Evolutionary conservation across 2,888 invertebrate genomes (phyloP).

Genomic region (Chromoteleia sp.): DNA sequence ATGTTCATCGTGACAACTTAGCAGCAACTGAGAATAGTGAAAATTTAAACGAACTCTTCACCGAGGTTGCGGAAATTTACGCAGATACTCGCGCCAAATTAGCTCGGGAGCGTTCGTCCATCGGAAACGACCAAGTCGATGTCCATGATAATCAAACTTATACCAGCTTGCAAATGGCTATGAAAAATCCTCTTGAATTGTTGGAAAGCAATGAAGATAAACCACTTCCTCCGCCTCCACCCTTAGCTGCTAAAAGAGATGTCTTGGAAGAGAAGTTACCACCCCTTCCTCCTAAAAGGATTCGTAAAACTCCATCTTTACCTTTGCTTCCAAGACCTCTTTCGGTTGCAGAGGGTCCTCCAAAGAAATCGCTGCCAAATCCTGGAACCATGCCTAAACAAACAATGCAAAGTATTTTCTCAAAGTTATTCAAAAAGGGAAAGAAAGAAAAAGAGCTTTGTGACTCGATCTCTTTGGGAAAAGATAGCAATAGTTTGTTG

Average conservation of each 20-base stretch:
- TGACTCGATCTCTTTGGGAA: slow-evolving; percentile 54
- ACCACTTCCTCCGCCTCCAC: slow-evolving; percentile 72
- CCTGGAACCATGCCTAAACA: slow-evolving; percentile 86
- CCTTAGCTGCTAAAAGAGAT: slow-evolving; percentile 84
- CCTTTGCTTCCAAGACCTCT: slow-evolving; percentile 79
- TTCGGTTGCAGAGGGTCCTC: slow-evolving; percentile 82
- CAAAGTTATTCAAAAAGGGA: slow-evolving; percentile 87
- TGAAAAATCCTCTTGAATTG: slow-evolving; percentile 91
- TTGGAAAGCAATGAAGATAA: slow-evolving; percentile 87
- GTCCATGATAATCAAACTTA: slow-evolving; percentile 93
- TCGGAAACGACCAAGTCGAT: slow-evolving; percentile 84
- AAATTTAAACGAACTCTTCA: slow-evolving; percentile 63
- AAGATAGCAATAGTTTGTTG: slow-evolving; percentile 59
- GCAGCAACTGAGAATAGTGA: slow-evolving; percentile 51
- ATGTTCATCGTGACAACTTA: neutral
- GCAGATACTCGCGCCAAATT: slow-evolving; percentile 89
- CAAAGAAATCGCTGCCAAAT: slow-evolving; percentile 86
- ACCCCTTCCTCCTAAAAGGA: slow-evolving; percentile 92
- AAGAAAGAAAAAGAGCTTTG: slow-evolving; percentile 84
- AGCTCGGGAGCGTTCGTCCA: slow-evolving; percentile 75
- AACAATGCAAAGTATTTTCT: slow-evolving; percentile 88
- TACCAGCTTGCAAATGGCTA: slow-evolving; percentile 93
- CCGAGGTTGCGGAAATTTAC: slow-evolving; percentile 89
- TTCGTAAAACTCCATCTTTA: slow-evolving; percentile 83
- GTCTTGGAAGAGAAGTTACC: slow-evolving; percentile 88